Evolutionary conservation across 1,140 invertebrate genomes (phyloP).

Genomic region (Drosophila mojavensis): DNA sequence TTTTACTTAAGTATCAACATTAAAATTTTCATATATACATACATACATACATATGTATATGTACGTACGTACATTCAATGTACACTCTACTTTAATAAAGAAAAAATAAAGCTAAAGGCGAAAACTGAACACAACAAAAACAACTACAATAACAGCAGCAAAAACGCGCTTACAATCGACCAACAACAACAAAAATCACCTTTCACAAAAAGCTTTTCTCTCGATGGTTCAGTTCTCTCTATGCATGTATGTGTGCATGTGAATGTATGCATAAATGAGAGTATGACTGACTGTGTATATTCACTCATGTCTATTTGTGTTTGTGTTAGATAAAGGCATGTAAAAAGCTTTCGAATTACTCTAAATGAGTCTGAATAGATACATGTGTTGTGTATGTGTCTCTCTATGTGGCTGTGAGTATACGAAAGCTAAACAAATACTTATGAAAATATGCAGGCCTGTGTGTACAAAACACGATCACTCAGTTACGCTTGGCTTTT

Average conservation of each 20-base stretch:
- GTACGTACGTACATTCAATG: not conserved
- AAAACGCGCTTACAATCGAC: constrained; percentile 59
- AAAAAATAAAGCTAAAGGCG: constrained; percentile 31
- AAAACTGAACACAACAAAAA: constrained; percentile 49
- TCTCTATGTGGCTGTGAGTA: constrained; percentile 20
- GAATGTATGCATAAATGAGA: constrained; percentile 7
- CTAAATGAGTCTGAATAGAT: constrained; percentile 37
- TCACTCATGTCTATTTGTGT: constrained; percentile 14
- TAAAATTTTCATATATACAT: not conserved
- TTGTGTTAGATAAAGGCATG: constrained; percentile 46
- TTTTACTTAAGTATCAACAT: too few relatives aligned
- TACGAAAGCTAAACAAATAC: constrained; percentile 45
- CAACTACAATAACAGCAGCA: constrained; percentile 12
- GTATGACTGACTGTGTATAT: constrained; percentile 7
- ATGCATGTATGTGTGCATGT: constrained; percentile 13
- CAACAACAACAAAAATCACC: constrained; percentile 59
- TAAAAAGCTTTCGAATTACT: constrained; percentile 66
- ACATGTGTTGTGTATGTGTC: constrained; percentile 3
- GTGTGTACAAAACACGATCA: constrained; percentile 37
- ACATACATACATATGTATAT: not conserved
- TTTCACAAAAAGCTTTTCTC: constrained; percentile 81
- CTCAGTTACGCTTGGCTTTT: constrained; percentile 46
- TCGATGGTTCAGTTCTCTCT: constrained; percentile 59
- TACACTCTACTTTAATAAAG: constrained; percentile 1
- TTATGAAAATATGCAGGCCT: constrained; percentile 14